Evolutionary conservation across 2,113 vertebrate species (phyloP), one percentile per base, ranked within the genome.

Genomic region (Cynopterus brachyotis): DNA sequence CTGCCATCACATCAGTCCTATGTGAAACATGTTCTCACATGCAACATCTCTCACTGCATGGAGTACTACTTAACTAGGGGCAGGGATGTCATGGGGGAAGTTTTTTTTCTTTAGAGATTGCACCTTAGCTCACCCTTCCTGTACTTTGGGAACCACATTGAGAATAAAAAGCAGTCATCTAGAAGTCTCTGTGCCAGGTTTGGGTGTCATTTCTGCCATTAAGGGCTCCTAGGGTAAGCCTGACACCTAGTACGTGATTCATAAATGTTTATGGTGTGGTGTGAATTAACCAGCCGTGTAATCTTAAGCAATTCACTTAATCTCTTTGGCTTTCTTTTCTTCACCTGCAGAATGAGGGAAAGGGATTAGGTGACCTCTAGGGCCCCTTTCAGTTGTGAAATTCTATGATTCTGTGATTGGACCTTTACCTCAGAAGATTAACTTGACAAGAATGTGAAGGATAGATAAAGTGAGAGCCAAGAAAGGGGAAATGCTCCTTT

Each of bases 331-430:
- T 93, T 96, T 81, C 70, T 57, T 95, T 94, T 92, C 57, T 70
- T 96, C 45, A 89, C 67, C 57, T 7, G 10, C 86, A 37, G 75
- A 96, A 60, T 50, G n/a, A 94, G 30, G 45, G 20, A 59, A 95
- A 62, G 97, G 87, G 82, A 83, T 89, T 85, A 59, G 79, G 55
- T 92, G 92, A 96, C 96, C 95, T 87, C 81, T 35, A 35, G 64
- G 72, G 81, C 50, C 53, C 79, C 40, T 50, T 90, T 91, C 32
- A 57, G 62, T 76, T 73, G 11, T 96, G 97, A 97, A 96, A 83
- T 96, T 83, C 60, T 96, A 86, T 80, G 97, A 92, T 92, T 96
- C 79, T 80, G 30, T 90, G 84, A 96, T 88, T 90, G 75, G 60
- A 16, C 92, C 87, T 97, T 84, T 94, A 47, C 90, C 66, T 92